Evolutionary conservation across 2,113 vertebrate species (phyloP), one percentile per base, ranked within the genome.

Genomic region (Atherinomorus stipes): DNA sequence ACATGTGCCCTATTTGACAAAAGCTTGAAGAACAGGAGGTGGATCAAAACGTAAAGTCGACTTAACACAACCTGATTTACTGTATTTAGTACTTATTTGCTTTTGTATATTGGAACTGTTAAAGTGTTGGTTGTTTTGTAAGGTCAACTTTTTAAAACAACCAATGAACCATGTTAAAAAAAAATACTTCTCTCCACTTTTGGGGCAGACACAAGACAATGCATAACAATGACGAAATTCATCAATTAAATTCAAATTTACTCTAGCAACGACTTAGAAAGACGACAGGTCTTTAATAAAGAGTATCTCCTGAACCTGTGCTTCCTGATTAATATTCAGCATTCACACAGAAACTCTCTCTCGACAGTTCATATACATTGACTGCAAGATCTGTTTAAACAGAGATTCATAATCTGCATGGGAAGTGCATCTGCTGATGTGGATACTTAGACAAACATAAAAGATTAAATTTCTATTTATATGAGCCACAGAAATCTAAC

Each of bases 391-490:
- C 90, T 91, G 92, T 92, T 90, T 76, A 92, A 94, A 91, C 85
- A 92, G 84, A 91, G 78, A 92, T 84, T 93, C 91, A 92, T 93
- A 93, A 93, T 91, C 89, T 87, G 83, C 88, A 85, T 89, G 86
- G 84, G 90, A 92, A 88, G 83, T 92, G 88, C 87, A 91, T 92
- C 88, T 90, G 89, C 91, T 88, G 84, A 88, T 83, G 87, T 89
- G 90, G 85, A 92, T 91, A 91, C 92, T 91, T 92, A 89, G 88
- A 93, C 89, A 94, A 94, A 94, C 93, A 94, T 86, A 89, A 89
- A 93, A 94, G 93, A 94, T 95, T 93, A 95, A 92, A 94, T 94
- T 93, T 94, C 93, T 94, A 94, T 95, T 95, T 93, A 93, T 94
- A 93, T 65, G 87, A 92, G 87, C 67, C 85, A 81, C 89, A 80